Evolutionary conservation across 53 echinoderm and acorn worm species (phyloP).

Genomic region (Luidia sarsii): DNA sequence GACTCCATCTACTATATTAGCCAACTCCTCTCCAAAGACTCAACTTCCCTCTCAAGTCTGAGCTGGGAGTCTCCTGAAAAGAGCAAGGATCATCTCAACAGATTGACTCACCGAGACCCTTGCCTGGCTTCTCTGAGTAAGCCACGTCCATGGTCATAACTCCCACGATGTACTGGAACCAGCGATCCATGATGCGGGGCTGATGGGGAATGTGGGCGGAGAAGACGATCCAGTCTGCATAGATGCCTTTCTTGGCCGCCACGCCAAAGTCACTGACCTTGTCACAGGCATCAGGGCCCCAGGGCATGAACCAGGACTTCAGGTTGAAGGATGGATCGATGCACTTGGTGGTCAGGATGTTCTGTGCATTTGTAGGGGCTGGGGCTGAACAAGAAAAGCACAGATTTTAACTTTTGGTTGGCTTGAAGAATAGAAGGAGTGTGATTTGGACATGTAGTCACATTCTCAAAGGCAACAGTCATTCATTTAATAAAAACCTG

Average conservation of each 20-base stretch:
- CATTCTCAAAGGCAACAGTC: too few relatives aligned
- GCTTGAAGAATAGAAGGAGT: too few relatives aligned
- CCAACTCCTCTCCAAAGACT: too few relatives aligned
- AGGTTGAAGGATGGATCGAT: constrained; percentile 76
- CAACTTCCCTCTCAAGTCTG: too few relatives aligned
- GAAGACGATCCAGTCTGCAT: constrained; percentile 86
- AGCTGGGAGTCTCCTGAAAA: too few relatives aligned
- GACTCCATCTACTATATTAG: too few relatives aligned
- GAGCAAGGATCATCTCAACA: too few relatives aligned
- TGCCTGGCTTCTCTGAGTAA: constrained; percentile 21
- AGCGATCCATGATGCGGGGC: constrained; percentile 68
- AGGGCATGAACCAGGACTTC: constrained; percentile 68
- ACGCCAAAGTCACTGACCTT: constrained; percentile 84
- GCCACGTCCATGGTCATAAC: constrained; percentile 75
- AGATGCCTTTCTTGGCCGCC: constrained; percentile 68
- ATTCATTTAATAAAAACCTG: too few relatives aligned
- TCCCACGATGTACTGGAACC: constrained; percentile 89
- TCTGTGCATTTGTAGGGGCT: constrained; percentile 69
- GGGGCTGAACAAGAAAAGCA: constrained; percentile 64
- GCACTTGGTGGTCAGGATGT: constrained; percentile 84
- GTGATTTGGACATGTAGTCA: too few relatives aligned
- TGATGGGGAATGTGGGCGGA: constrained; percentile 76
- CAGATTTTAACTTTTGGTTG: too few relatives aligned
- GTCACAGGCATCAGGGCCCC: constrained; percentile 71
- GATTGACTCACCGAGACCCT: neutral